A percentile compares a stretch with the other conserved stretches of the same genome.
Evolutionary conservation across 30 jellyfish, hydroid and myxozoan species (phyloP).

Genomic region (Aurelia aurita): DNA sequence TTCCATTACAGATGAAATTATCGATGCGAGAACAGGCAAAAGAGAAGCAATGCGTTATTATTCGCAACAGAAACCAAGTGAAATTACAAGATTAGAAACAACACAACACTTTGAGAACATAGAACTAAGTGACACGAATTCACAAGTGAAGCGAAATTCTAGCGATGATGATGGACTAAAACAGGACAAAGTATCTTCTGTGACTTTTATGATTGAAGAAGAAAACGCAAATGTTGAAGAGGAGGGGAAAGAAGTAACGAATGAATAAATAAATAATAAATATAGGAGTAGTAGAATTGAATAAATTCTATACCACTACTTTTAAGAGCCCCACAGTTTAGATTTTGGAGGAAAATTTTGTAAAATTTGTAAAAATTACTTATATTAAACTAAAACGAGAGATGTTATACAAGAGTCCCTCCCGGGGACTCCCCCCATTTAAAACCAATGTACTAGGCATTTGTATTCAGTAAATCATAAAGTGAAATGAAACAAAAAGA

Average conservation of each 20-base stretch:
- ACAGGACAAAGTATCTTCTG: constrained; percentile 1
- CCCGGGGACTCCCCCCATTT: no score
- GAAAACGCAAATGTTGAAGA: constrained; percentile 47
- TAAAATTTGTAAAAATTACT: no score
- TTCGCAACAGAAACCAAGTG: not conserved
- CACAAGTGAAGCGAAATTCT: not conserved
- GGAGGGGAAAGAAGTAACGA: not conserved
- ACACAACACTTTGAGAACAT: constrained; percentile 2
- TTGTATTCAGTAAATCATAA: no score
- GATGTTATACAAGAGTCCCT: no score
- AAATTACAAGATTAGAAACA: constrained; percentile 21
- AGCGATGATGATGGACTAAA: not conserved
- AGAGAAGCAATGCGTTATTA: constrained; percentile 45
- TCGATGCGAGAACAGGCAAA: constrained; percentile 46
- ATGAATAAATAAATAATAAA: not conserved
- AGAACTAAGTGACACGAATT: constrained; percentile 25
- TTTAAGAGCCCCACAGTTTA: no score
- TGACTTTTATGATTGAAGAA: constrained; percentile 16
- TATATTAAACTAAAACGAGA: no score
- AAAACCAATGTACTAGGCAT: no score
- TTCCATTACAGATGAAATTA: constrained; percentile 31
- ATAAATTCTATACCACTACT: no score
- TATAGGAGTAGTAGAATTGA: not conserved
- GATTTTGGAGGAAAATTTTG: no score
- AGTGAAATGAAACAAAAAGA: no score